Evolutionary conservation across 2,888 invertebrate genomes (phyloP).

Genomic region (Gandaritis pyraliata): DNA sequence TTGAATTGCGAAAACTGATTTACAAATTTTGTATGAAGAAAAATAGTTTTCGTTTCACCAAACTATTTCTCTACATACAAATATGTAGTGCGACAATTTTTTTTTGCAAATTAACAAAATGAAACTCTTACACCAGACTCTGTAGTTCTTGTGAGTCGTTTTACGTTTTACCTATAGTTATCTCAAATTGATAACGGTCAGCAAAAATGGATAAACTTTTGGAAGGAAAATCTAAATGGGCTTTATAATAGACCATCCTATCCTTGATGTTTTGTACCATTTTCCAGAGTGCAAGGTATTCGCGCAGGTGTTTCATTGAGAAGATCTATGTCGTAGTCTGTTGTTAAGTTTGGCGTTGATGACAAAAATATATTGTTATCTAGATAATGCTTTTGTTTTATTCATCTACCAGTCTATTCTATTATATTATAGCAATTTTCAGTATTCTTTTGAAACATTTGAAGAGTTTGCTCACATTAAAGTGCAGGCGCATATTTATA

Average conservation of each 20-base stretch:
- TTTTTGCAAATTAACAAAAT: too few relatives aligned
- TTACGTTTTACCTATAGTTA: too few relatives aligned
- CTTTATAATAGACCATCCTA: constrained; percentile 45
- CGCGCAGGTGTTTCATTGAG: constrained; percentile 71
- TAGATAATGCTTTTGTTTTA: constrained; percentile 68
- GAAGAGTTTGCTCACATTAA: constrained; percentile 5
- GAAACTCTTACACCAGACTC: too few relatives aligned
- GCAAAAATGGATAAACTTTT: not conserved
- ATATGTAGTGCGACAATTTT: too few relatives aligned
- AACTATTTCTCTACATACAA: too few relatives aligned
- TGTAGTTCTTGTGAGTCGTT: too few relatives aligned
- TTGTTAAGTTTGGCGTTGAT: constrained; percentile 85
- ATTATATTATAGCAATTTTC: too few relatives aligned
- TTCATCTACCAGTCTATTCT: not conserved
- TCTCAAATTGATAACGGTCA: not conserved
- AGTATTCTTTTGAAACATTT: too few relatives aligned
- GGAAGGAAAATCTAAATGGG: constrained; percentile 41
- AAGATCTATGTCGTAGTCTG: constrained; percentile 82
- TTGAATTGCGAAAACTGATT: too few relatives aligned
- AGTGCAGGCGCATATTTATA: constrained; percentile 2
- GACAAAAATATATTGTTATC: constrained; percentile 84
- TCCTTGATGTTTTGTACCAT: constrained; percentile 62
- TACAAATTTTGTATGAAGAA: too few relatives aligned
- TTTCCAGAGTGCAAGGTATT: constrained; percentile 57
- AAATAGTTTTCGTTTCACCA: too few relatives aligned